Evolutionary conservation across 2,888 invertebrate genomes (phyloP).

Genomic region (Antheraea yamamai): DNA sequence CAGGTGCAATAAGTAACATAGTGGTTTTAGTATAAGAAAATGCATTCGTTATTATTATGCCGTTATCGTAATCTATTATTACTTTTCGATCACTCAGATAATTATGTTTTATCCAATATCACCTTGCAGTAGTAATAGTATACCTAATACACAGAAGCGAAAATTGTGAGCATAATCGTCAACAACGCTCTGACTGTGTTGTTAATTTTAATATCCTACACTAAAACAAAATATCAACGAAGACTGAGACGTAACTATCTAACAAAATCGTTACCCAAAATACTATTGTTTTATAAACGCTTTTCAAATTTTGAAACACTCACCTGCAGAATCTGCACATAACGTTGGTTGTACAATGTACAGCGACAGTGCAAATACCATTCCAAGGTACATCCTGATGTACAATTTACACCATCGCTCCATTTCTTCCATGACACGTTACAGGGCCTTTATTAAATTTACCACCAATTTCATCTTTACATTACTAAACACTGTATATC

Average conservation of each 20-base stretch:
- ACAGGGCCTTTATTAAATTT: constrained; percentile 7
- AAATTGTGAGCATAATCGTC: neutral
- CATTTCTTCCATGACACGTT: constrained; percentile 73
- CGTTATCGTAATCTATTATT: neutral
- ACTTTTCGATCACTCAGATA: neutral
- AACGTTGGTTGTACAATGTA: constrained; percentile 34
- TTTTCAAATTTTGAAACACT: constrained; percentile 28
- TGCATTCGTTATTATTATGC: neutral
- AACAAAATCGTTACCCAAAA: neutral
- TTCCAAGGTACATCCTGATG: constrained; percentile 50
- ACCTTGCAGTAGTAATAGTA: neutral
- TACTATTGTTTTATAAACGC: neutral
- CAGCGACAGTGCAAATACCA: constrained; percentile 48
- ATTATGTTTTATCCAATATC: neutral
- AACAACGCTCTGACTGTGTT: neutral
- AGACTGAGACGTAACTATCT: neutral
- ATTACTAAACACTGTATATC: constrained; percentile 20
- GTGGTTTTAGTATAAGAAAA: neutral
- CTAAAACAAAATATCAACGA: neutral
- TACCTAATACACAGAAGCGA: neutral
- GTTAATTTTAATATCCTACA: neutral
- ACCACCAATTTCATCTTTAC: constrained; percentile 24
- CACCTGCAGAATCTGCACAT: constrained; percentile 56
- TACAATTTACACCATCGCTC: constrained; percentile 73
- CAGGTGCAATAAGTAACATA: neutral